These are phyloP conservation scores for Sinodicranocentrus sp. DNA, from an alignment of 2,888 invertebrate species.

Conservation along the genomic window DNA sequence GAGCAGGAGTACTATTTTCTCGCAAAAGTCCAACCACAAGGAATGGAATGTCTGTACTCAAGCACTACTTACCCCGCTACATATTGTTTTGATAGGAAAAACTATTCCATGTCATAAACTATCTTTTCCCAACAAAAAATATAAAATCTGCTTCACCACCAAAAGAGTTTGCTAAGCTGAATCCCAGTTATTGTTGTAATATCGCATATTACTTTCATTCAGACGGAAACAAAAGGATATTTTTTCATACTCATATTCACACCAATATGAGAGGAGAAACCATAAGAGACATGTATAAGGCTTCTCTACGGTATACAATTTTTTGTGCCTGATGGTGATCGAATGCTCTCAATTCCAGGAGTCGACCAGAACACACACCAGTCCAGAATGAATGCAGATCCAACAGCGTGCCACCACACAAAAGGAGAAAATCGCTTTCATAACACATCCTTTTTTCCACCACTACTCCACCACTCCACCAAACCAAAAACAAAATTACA, in stretches of 20 bases:
- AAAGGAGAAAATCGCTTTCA: constrained; percentile 42
- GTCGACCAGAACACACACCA: neutral
- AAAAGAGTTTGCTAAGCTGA: too few species aligned
- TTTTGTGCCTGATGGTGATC: constrained; percentile 8
- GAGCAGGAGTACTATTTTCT: neutral
- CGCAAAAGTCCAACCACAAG: neutral
- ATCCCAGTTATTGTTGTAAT: too few species aligned
- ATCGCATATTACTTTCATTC: too few species aligned
- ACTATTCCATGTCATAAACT: neutral
- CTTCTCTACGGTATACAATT: too few species aligned
- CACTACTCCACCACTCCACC: neutral
- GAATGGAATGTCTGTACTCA: neutral
- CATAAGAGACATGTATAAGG: too few species aligned
- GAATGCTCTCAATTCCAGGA: constrained; percentile 28
- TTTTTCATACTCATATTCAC: too few species aligned
- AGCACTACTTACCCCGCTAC: neutral
- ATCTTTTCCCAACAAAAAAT: neutral
- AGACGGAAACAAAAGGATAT: too few species aligned
- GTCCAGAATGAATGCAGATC: neutral
- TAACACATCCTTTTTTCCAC: neutral
- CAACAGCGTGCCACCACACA: constrained; percentile 14
- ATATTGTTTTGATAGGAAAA: neutral
- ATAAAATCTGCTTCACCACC: too few species aligned
- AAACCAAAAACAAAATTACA: constrained; percentile 17
- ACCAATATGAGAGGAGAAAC: too few species aligned